phyloP scores from a whole-genome alignment of 2,797 vertebrate species.

The Dallia pectoralis region DNA sequence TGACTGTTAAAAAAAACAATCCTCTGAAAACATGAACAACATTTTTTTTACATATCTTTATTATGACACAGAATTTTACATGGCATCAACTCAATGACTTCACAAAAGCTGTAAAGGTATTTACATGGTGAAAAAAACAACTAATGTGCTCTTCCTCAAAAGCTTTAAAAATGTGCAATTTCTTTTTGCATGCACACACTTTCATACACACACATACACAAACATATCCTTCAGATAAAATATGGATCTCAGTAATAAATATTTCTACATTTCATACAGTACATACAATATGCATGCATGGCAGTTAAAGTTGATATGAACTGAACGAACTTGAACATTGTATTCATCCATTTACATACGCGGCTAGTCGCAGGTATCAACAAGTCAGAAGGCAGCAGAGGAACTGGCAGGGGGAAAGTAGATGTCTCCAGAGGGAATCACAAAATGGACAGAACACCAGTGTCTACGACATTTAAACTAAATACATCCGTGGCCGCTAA shows the following conservation, averaged over 20 bases:
- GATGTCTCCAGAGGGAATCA: conserved; percentile 52
- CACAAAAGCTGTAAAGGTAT: conserved; percentile 93
- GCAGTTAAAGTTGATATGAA: conserved; percentile 76
- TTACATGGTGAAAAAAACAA: conserved; percentile 86
- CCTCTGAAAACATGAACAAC: conserved; percentile 7
- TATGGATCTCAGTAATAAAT: conserved; percentile 70
- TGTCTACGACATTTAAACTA: not conserved
- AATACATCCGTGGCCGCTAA: not conserved
- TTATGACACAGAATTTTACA: conserved; percentile 82
- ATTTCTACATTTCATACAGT: conserved; percentile 72
- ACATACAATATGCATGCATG: conserved; percentile 88
- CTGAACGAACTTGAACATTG: conserved; percentile 50
- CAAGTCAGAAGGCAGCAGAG: conserved; percentile 64
- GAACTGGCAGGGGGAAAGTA: conserved; percentile 48
- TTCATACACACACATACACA: conserved; percentile 66
- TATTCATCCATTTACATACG: conserved; percentile 64
- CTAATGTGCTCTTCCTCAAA: conserved; percentile 81
- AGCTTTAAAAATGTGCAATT: conserved; percentile 88
- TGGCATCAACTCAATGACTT: conserved; percentile 84
- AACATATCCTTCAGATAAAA: conserved; percentile 72
- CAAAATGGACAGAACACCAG: conserved; percentile 65
- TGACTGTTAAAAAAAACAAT: not conserved
- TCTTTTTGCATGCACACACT: conserved; percentile 87
- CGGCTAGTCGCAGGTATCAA: conserved; percentile 73
- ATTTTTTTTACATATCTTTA: conserved; percentile 68